Evolutionary conservation across 2,888 invertebrate genomes (phyloP).

Genomic region (Epistrophe eligans): DNA sequence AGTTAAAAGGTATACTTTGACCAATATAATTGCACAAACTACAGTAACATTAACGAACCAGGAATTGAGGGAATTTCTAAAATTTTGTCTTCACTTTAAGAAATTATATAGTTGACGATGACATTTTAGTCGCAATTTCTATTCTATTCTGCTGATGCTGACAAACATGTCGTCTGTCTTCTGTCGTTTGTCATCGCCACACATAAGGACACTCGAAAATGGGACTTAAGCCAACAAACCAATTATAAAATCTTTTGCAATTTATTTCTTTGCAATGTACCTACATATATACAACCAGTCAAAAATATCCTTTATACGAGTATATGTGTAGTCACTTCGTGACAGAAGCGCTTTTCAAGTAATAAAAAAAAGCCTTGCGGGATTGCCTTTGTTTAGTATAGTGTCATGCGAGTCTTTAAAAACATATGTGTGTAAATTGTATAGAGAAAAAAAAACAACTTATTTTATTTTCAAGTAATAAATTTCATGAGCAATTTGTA

Average conservation of each 20-base stretch:
- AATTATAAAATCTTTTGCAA: constrained; percentile 15
- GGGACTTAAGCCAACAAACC: constrained; percentile 29
- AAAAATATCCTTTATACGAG: neutral
- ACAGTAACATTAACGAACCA: neutral
- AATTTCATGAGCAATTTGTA: neutral
- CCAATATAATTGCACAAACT: neutral
- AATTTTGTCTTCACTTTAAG: neutral
- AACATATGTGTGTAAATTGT: neutral
- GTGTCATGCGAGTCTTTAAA: neutral
- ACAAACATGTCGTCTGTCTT: neutral
- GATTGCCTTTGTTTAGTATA: constrained; percentile 2
- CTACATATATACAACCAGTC: neutral
- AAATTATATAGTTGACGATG: neutral
- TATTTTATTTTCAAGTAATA: constrained; percentile 21
- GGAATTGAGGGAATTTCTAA: neutral
- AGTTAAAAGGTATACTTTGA: neutral
- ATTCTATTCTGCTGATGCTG: neutral
- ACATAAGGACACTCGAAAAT: neutral
- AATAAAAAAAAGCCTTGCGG: constrained; percentile 1
- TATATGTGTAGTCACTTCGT: constrained; percentile 4
- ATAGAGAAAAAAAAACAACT: neutral
- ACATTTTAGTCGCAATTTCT: neutral
- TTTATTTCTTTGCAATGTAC: neutral
- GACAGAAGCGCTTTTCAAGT: constrained; percentile 1
- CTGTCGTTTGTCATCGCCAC: neutral